Base-by-base conservation (phyloP, 2,113 vertebrate species). In the Neofelis nebulosa region DNA sequence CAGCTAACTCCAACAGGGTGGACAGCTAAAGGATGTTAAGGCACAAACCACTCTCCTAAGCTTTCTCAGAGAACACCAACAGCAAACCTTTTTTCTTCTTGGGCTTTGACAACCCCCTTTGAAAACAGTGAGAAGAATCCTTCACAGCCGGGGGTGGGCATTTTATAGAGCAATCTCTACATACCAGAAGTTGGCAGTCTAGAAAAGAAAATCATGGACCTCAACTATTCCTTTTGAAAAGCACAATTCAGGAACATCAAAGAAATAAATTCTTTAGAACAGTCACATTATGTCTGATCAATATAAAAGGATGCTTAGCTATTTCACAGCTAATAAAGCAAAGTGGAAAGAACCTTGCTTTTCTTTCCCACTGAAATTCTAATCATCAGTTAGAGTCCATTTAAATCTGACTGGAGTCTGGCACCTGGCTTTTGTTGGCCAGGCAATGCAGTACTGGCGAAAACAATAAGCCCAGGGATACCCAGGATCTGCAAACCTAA, bases 241-340 rank as follows among this genome's bases (percentile, higher is more conserved):
- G 96, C 94, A 83, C 89, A 94, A 97, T 96, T 97, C 97, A 87
- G 91, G 98, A 95, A 97, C 97, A 98, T 98, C 94, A 97, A 98
- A 96, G 91, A 98, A 93, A 85, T 89, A 97, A 97, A 94, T 10
- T 1, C 86, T 94, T 98, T 84, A 97, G 98, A 98, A 83, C 68
- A 98, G 98, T 85, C 96, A 97, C 48, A 97, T 96, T 97, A 98
- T 96, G 97, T 98, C 98, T 98, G 97, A 98, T 98, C 98, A 98
- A 98, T 97, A 96, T 97, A 98, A 98, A 97, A 98, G 97, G 97
- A 97, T 71, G 96, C 85, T 89, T 84, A 36, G 81, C 89, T 96
- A 90, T 97, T 98, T 97, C 97, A 98, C 95, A 98, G 88, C 97
- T 97, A 96, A 96, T 90, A 95, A 97, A 96, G 57, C 82, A 96